Evolutionary conservation across 2,113 vertebrate species (phyloP).

Genomic region (Diglossa brunneiventris): DNA sequence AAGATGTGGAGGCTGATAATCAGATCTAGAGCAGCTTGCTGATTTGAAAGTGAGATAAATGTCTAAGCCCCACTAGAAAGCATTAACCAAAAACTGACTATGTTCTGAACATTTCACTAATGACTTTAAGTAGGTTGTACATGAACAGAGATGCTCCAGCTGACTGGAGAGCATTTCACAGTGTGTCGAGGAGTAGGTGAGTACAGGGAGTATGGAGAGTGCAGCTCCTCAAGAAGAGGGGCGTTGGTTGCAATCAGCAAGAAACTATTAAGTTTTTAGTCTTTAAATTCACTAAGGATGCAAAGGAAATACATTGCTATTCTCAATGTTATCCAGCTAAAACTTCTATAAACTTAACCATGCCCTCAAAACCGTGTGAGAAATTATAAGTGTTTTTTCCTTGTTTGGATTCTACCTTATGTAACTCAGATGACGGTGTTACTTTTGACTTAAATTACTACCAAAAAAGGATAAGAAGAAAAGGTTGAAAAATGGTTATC

Average conservation of each 20-base stretch:
- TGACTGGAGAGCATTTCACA: not conserved
- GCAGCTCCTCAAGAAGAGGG: not conserved
- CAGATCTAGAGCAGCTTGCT: not conserved
- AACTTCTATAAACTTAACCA: not conserved
- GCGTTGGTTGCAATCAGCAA: not conserved
- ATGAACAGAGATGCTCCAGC: not conserved
- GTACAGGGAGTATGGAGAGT: accelerated
- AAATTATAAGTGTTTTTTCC: not conserved
- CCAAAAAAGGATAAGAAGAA: not conserved
- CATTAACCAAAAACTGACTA: not conserved
- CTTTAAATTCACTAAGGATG: not conserved
- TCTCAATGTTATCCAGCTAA: not conserved
- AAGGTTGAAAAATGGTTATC: not conserved
- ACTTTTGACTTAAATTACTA: not conserved
- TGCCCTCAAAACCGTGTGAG: not conserved
- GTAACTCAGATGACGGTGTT: not conserved
- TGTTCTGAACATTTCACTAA: not conserved
- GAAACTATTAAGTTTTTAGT: not conserved
- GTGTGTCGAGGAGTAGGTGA: not conserved
- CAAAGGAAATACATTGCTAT: not conserved
- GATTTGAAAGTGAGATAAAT: not conserved
- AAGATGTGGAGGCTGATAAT: not conserved
- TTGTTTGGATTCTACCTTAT: not conserved
- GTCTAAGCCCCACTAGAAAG: not conserved
- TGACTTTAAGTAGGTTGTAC: not conserved